Evolutionary conservation across 1,140 invertebrate genomes (phyloP).

Genomic region (Tetraneura akinire): DNA sequence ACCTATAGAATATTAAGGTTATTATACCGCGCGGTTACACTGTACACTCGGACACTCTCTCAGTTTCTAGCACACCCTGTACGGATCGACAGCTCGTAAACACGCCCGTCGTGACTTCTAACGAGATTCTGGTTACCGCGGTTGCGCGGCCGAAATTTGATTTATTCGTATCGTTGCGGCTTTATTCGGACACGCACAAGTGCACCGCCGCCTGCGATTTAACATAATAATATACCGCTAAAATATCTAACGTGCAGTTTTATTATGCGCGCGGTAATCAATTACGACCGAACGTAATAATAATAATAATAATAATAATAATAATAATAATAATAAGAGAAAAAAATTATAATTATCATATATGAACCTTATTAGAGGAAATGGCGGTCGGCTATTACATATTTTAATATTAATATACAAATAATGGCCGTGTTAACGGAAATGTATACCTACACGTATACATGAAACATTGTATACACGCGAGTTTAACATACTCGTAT

Average conservation of each 20-base stretch:
- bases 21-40: too few relatives aligned
- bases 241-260: too few relatives aligned
- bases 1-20: too few relatives aligned
- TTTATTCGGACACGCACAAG: not conserved
- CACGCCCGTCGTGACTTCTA: not conserved
- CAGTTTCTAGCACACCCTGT: not conserved
- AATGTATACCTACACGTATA: too few relatives aligned
- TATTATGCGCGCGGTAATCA: not conserved
- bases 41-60: too few relatives aligned
- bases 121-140: constrained; percentile 36
- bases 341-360: too few relatives aligned
- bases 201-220: not conserved
- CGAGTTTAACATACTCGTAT: too few relatives aligned
- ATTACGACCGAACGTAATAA: not conserved
- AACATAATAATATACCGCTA: not conserved
- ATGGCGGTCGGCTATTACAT: too few relatives aligned
- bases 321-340: not conserved
- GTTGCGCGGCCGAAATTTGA: constrained; percentile 26
- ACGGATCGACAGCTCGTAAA: not conserved
- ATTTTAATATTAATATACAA: too few relatives aligned
- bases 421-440: too few relatives aligned
- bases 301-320: constrained; percentile 9
- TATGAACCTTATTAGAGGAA: too few relatives aligned
- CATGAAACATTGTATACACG: too few relatives aligned
- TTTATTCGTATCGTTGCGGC: not conserved